phyloP scores from a whole-genome alignment of 2,888 invertebrate genomes.

The Petrophora chlorosata region DNA sequence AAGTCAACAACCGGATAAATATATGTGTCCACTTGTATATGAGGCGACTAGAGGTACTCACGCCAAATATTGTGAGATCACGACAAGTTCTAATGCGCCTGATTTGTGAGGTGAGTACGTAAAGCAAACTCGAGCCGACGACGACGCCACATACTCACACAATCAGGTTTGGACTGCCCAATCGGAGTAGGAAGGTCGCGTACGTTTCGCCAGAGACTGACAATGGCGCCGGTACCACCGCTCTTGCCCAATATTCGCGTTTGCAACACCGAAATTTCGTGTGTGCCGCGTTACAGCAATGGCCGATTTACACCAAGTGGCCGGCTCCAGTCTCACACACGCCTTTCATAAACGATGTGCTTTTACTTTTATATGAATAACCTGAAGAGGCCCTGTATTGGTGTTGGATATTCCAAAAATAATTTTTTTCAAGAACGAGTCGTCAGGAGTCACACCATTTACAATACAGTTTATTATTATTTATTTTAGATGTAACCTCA shows the following conservation, averaged over 20 bases:
- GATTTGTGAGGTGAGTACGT: constrained; percentile 39
- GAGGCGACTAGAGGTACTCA: too few relatives aligned
- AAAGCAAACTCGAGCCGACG: constrained; percentile 35
- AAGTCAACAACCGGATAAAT: constrained; percentile 14
- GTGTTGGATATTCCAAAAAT: neutral
- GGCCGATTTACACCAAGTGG: constrained; percentile 52
- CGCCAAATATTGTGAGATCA: constrained; percentile 18
- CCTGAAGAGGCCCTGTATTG: neutral
- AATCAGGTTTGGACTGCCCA: constrained; percentile 76
- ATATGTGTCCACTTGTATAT: neutral
- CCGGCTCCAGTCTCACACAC: constrained; percentile 31
- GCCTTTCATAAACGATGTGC: constrained; percentile 10
- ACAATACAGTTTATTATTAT: too few relatives aligned
- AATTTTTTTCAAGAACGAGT: too few relatives aligned
- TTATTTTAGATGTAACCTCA: neutral
- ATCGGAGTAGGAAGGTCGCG: constrained; percentile 76
- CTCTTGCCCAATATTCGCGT: constrained; percentile 70
- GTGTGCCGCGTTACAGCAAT: constrained; percentile 74
- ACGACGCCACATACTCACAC: constrained; percentile 52
- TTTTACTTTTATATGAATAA: constrained; percentile 24
- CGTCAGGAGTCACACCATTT: too few relatives aligned
- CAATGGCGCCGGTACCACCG: constrained; percentile 72
- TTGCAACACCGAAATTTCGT: constrained; percentile 81
- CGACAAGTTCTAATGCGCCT: constrained; percentile 23
- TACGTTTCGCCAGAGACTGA: constrained; percentile 77